These are phyloP conservation scores for Drosophila mercatorum DNA, from an alignment of 2,888 invertebrate species.

Conservation along the genomic window DNA sequence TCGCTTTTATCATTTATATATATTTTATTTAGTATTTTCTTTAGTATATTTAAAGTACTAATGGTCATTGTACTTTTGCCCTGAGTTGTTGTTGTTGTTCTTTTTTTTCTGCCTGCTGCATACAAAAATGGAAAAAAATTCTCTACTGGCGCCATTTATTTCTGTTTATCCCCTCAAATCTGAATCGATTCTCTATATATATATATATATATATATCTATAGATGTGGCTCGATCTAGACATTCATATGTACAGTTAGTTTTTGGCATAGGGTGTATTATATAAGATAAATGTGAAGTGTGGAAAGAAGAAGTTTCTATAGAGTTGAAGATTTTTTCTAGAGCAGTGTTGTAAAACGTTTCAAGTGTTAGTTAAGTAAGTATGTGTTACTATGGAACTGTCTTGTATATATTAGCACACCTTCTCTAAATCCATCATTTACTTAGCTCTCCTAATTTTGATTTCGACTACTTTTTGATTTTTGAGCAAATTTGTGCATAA, in stretches of 20 bases:
- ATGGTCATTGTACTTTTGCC: constrained; percentile 85
- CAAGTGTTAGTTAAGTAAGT: constrained; percentile 33
- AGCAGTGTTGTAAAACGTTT: constrained; percentile 36
- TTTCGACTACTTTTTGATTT: constrained; percentile 57
- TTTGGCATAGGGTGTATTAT: constrained; percentile 49
- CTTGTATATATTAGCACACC: constrained; percentile 19
- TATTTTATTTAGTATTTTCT: constrained; percentile 49
- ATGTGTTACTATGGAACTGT: constrained; percentile 35
- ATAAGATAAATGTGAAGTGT: constrained; percentile 14
- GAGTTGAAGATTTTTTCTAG: too few relatives aligned
- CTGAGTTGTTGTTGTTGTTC: constrained; percentile 82
- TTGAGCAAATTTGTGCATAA: constrained; percentile 74
- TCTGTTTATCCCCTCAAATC: constrained; percentile 7
- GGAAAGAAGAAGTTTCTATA: background rate
- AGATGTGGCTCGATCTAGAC: constrained; percentile 9
- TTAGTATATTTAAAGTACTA: constrained; percentile 71
- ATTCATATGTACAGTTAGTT: constrained; percentile 58
- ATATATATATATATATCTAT: too few relatives aligned
- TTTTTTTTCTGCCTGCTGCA: constrained; percentile 60
- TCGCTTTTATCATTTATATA: constrained; percentile 27
- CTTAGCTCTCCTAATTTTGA: constrained; percentile 30
- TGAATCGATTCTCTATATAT: constrained; percentile 35
- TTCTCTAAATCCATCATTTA: constrained; percentile 1
- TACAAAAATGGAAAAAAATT: constrained; percentile 38
- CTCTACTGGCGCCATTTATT: constrained; percentile 67